Evolutionary conservation across 2,113 vertebrate species (phyloP).

Genomic region (Plotosus lineatus): DNA sequence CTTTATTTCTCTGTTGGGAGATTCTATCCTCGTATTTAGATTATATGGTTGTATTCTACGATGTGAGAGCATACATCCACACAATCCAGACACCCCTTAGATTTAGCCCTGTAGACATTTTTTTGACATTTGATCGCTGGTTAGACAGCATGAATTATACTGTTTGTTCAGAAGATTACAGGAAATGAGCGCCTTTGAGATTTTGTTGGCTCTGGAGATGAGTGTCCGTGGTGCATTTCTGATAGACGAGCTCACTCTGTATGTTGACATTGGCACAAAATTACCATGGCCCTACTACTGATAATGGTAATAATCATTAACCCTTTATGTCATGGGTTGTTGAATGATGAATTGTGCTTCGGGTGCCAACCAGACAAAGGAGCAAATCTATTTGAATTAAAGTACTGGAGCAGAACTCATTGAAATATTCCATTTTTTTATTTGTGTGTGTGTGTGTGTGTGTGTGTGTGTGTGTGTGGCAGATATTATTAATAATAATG

Average conservation of each 20-base stretch:
- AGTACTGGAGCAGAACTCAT: neutral
- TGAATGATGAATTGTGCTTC: neutral
- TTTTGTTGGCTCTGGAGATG: conserved; percentile 31
- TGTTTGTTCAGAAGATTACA: conserved; percentile 51
- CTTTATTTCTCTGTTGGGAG: neutral
- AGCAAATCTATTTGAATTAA: neutral
- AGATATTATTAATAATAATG: no score
- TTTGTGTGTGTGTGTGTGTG: no score
- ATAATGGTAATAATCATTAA: conserved; percentile 48
- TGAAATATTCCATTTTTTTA: neutral
- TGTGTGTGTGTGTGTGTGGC: no score
- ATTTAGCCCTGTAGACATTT: conserved; percentile 29
- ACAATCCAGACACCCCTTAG: conserved; percentile 28
- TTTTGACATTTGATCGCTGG: conserved; percentile 48
- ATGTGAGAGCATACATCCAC: conserved; percentile 10
- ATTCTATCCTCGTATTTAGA: neutral
- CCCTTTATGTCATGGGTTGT: conserved; percentile 9
- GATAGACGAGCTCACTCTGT: conserved; percentile 1
- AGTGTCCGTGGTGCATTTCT: neutral
- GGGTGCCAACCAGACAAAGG: neutral
- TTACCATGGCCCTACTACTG: conserved; percentile 4
- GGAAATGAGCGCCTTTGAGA: conserved; percentile 38
- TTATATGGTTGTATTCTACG: conserved; percentile 15
- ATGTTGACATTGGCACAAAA: conserved; percentile 46
- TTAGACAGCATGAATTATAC: conserved; percentile 49